Percentiles rank a stretch among this genome's conserved stretches.
Evolutionary conservation across 2,888 invertebrate species (phyloP).

Genomic region (Cephus runcator): DNA sequence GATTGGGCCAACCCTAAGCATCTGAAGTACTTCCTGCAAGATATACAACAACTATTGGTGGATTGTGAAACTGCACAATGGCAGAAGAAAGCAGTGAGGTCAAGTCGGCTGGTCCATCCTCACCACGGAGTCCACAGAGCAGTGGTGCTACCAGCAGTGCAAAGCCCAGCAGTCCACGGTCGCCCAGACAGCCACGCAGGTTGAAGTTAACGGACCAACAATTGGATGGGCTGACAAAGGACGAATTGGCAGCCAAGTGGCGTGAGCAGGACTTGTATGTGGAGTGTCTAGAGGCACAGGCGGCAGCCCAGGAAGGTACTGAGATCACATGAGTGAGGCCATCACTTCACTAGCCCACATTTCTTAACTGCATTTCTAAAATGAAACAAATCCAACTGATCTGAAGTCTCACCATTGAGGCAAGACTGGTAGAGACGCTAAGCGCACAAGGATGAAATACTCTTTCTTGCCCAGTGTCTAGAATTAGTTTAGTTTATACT

Average conservation of each 20-base stretch:
- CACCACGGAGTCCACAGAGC: conserved; percentile 54
- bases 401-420: conserved; percentile 35
- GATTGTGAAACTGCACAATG: conserved; percentile 36
- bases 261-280: conserved; percentile 81
- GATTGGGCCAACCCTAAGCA: background rate
- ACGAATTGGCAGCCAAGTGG: conserved; percentile 78
- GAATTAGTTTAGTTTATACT: conserved; percentile 8
- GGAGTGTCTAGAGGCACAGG: conserved; percentile 79
- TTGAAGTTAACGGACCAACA: conserved; percentile 75
- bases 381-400: conserved; percentile 28
- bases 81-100: conserved; percentile 56
- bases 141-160: conserved; percentile 24
- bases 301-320: conserved; percentile 83
- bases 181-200: conserved; percentile 67
- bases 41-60: background rate
- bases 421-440: conserved; percentile 53
- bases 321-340: conserved; percentile 57
- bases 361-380: conserved; percentile 51
- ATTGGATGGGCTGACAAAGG: conserved; percentile 72
- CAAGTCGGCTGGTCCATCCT: conserved; percentile 54
- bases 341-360: conserved; percentile 48
- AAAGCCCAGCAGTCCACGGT: conserved; percentile 68
- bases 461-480: conserved; percentile 19
- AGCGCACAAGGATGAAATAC: conserved; percentile 32
- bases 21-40: background rate